Evolutionary conservation across 2,888 invertebrate species (phyloP).

Genomic region (Neuroscelio doddi): DNA sequence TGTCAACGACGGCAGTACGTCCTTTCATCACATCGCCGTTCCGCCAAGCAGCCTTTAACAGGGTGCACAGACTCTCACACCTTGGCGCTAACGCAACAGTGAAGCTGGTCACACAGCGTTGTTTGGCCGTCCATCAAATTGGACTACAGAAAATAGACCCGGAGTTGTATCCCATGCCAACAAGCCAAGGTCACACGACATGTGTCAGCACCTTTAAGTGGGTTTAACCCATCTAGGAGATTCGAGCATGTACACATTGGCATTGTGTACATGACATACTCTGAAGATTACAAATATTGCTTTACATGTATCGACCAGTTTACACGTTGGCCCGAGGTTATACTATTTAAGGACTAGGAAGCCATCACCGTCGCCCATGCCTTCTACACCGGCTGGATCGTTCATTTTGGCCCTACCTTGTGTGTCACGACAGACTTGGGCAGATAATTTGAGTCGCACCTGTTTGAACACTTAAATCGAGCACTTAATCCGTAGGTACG

Average conservation of each 20-base stretch:
- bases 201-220: no score
- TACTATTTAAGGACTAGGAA: constrained; percentile 25
- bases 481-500: constrained; percentile 30
- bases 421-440: constrained; percentile 47
- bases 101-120: constrained; percentile 59
- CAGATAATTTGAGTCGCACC: constrained; percentile 51
- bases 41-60: constrained; percentile 36
- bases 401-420: constrained; percentile 38
- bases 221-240: constrained; percentile 47
- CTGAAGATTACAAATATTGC: constrained; percentile 50
- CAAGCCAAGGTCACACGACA: constrained; percentile 56
- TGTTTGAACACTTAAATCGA: constrained; percentile 42
- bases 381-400: constrained; percentile 35
- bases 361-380: constrained; percentile 44
- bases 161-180: constrained; percentile 61
- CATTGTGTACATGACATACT: constrained; percentile 43
- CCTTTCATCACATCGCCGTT: constrained; percentile 40
- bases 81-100: constrained; percentile 50
- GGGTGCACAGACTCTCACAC: constrained; percentile 53
- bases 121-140: constrained; percentile 65
- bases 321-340: constrained; percentile 50
- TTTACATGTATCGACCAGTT: constrained; percentile 56
- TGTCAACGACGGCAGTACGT: constrained; percentile 5
- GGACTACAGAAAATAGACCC: constrained; percentile 61
- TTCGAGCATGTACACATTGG: constrained; percentile 64